These are phyloP conservation scores for Halcyon senegalensis DNA, from an alignment of 2,113 vertebrate species.

Conservation along the genomic window DNA sequence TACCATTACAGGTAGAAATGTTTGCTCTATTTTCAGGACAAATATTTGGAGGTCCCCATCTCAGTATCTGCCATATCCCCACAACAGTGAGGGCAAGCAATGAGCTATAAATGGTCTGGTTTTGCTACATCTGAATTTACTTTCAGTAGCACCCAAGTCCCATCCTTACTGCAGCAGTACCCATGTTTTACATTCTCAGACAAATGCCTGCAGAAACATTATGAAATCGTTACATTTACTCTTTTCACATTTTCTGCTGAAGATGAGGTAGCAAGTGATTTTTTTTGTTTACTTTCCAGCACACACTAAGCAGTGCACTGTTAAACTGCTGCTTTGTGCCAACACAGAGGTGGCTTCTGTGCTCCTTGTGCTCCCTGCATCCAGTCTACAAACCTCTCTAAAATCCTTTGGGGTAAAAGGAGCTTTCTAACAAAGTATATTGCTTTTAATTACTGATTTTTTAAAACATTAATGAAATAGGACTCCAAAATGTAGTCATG, in stretches of 20 bases:
- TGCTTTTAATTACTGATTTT: slow-evolving; percentile 22
- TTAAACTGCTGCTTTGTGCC: neutral
- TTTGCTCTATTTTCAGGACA: neutral
- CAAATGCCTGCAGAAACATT: slow-evolving; percentile 22
- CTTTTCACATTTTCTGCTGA: neutral
- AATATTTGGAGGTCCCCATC: neutral
- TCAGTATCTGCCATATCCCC: neutral
- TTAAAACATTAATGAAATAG: slow-evolving; percentile 37
- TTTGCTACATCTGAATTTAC: neutral
- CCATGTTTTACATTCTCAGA: neutral
- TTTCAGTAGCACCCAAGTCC: neutral
- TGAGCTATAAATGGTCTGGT: neutral
- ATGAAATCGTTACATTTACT: neutral
- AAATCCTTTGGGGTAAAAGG: neutral
- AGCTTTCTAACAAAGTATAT: neutral
- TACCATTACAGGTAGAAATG: neutral
- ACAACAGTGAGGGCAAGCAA: neutral
- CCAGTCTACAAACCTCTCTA: neutral
- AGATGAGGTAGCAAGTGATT: neutral
- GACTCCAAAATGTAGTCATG: neutral
- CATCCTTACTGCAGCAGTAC: neutral
- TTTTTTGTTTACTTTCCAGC: slow-evolving; percentile 14
- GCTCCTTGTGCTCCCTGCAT: neutral
- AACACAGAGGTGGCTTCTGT: neutral
- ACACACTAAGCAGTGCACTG: neutral